phyloP scores from a whole-genome alignment of 2,888 invertebrate genomes.

The Cheiracanthium punctorium region DNA sequence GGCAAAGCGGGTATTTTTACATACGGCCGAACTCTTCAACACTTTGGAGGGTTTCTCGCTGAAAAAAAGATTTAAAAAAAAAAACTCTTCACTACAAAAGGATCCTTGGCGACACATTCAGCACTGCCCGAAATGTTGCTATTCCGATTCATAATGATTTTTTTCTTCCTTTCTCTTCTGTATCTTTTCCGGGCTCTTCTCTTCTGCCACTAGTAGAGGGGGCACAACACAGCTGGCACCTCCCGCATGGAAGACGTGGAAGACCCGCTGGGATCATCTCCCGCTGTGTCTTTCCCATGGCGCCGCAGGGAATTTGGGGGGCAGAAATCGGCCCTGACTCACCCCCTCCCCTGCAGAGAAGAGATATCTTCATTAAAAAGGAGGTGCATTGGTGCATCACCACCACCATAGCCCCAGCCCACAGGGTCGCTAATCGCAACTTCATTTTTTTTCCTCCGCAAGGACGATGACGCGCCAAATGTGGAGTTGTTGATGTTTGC shows the following conservation, averaged over 20 bases:
- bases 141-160: constrained; percentile 55
- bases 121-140: background rate
- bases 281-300: constrained; percentile 57
- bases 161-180: constrained; percentile 24
- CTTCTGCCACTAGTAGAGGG: constrained; percentile 9
- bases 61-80: background rate
- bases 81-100: background rate
- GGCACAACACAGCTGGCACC: constrained; percentile 45
- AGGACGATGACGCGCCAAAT: background rate
- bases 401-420: background rate
- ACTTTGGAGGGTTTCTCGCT: background rate
- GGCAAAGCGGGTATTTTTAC: background rate
- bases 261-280: constrained; percentile 48
- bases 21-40: constrained; percentile 3
- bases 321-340: constrained; percentile 9
- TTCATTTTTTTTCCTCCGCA: no score
- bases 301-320: constrained; percentile 32
- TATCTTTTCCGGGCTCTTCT: constrained; percentile 6
- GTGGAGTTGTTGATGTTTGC: background rate
- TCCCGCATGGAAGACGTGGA: constrained; percentile 51
- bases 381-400: no score
- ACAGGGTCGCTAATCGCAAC: background rate
- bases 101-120: background rate
- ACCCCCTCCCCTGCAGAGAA: constrained; percentile 31
- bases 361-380: constrained; percentile 61